A percentile compares a stretch with the other conserved stretches of the same genome.
phyloP scores from a whole-genome alignment of 2,797 vertebrate species.

The Amblyopsis hoosieri region DNA sequence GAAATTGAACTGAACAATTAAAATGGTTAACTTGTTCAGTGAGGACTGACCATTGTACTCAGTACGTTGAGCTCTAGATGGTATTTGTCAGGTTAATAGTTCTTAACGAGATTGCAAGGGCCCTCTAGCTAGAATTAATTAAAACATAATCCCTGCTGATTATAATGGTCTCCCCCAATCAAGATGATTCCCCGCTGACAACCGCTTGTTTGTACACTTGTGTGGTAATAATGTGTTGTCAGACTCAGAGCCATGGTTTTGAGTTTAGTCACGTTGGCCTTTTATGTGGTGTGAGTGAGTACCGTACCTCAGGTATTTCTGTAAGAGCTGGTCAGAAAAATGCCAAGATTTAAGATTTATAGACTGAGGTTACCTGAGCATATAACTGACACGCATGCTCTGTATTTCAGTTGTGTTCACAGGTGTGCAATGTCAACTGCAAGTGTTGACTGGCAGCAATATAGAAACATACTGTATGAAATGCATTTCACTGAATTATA shows the following conservation, averaged over 20 bases:
- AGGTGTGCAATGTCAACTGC: too few relatives aligned
- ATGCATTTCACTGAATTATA: too few relatives aligned
- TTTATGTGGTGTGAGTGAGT: conserved; percentile 19
- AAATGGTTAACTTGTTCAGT: conserved; percentile 29
- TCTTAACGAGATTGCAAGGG: conserved; percentile 38
- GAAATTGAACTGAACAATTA: conserved; percentile 17
- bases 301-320: conserved; percentile 25
- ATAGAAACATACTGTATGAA: too few relatives aligned
- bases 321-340: conserved; percentile 15
- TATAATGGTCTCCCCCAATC: conserved; percentile 49
- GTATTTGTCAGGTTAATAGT: conserved; percentile 53
- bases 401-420: conserved; percentile 3
- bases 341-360: background rate
- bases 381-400: background rate
- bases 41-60: conserved; percentile 32
- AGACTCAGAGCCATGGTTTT: conserved; percentile 21
- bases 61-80: conserved; percentile 25
- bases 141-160: conserved; percentile 56
- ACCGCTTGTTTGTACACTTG: conserved; percentile 52
- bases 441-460: too few relatives aligned
- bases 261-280: conserved; percentile 31
- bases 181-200: conserved; percentile 41
- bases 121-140: conserved; percentile 51
- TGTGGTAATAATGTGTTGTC: conserved; percentile 40
- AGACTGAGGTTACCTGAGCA: too few relatives aligned